phyloP scores from a whole-genome alignment of 2,888 invertebrate genomes.

The Amphipoea lucens region DNA sequence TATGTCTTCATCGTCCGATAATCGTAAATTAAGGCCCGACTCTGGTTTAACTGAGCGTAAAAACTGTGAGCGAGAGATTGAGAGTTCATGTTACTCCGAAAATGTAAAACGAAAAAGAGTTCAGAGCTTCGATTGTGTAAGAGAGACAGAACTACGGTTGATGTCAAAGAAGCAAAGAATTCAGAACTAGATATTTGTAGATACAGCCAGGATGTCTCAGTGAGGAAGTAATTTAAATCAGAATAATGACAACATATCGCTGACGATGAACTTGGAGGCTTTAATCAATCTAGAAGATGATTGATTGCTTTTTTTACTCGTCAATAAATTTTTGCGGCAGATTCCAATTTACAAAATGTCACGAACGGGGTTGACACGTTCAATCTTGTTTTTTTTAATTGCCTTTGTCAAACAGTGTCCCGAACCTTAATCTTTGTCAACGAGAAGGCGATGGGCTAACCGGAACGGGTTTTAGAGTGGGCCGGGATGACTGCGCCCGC shows the following conservation, averaged over 20 bases:
- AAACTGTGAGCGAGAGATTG: conserved; percentile 86
- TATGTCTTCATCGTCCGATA: conserved; percentile 86
- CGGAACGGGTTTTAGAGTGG: conserved; percentile 87
- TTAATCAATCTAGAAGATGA: conserved; percentile 72
- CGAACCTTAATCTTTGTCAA: conserved; percentile 83
- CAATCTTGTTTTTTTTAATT: conserved; percentile 71
- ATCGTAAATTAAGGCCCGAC: conserved; percentile 87
- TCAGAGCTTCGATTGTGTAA: conserved; percentile 70
- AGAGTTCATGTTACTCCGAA: conserved; percentile 87
- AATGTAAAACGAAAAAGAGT: conserved; percentile 80
- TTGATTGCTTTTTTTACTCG: conserved; percentile 73
- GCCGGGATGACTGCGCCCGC: conserved; percentile 79
- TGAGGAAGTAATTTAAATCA: conserved; percentile 67
- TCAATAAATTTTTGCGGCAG: conserved; percentile 70
- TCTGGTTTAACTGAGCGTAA: conserved; percentile 87
- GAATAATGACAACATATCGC: conserved; percentile 60
- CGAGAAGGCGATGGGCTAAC: conserved; percentile 77
- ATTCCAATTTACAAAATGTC: conserved; percentile 82
- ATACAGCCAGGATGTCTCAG: conserved; percentile 57
- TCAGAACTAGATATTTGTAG: conserved; percentile 62
- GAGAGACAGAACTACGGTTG: conserved; percentile 73
- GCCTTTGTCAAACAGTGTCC: conserved; percentile 76
- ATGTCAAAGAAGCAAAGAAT: conserved; percentile 74
- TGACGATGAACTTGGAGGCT: conserved; percentile 65
- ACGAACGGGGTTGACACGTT: conserved; percentile 76